Evolutionary conservation across 2,113 vertebrate genomes (phyloP).

Genomic region (Pungitius pungitius): DNA sequence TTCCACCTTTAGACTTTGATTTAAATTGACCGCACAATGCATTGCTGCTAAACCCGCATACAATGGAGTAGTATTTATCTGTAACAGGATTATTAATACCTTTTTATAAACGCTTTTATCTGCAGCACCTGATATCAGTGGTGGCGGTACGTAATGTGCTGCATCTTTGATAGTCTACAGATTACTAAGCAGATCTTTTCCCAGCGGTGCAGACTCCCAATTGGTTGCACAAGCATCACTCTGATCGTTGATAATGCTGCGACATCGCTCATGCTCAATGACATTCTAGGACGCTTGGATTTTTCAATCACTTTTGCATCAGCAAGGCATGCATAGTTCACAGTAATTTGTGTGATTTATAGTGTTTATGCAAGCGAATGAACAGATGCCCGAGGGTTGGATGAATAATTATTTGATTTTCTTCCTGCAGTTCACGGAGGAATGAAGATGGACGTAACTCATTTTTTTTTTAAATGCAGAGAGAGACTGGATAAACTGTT

Average conservation of each 20-base stretch:
- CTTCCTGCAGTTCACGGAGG: conserved; percentile 18
- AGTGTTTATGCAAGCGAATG: conserved; percentile 47
- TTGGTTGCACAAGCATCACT: conserved; percentile 15
- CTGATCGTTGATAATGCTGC: conserved; percentile 14
- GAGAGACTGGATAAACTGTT: not conserved
- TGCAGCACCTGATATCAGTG: conserved; percentile 1
- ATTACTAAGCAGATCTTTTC: conserved; percentile 21
- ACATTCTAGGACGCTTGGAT: conserved; percentile 25
- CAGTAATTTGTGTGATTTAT: conserved; percentile 58
- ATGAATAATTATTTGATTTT: conserved; percentile 52
- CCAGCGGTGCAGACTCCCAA: conserved; percentile 4
- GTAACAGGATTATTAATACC: not conserved
- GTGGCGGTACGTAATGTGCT: conserved; percentile 7
- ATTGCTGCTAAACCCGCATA: not conserved
- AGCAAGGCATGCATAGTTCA: conserved; percentile 24
- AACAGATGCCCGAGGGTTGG: conserved; percentile 29
- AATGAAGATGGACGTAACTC: conserved; percentile 5
- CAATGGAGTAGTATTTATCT: not conserved
- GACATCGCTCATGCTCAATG: conserved; percentile 18
- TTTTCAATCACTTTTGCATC: conserved; percentile 54
- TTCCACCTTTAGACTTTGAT: not conserved
- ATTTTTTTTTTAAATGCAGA: not conserved
- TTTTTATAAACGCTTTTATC: not conserved
- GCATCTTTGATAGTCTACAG: not conserved
- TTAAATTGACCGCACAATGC: not conserved